phyloP scores from a whole-genome alignment of 2,113 vertebrate genomes.

The Helogale parvula region DNA sequence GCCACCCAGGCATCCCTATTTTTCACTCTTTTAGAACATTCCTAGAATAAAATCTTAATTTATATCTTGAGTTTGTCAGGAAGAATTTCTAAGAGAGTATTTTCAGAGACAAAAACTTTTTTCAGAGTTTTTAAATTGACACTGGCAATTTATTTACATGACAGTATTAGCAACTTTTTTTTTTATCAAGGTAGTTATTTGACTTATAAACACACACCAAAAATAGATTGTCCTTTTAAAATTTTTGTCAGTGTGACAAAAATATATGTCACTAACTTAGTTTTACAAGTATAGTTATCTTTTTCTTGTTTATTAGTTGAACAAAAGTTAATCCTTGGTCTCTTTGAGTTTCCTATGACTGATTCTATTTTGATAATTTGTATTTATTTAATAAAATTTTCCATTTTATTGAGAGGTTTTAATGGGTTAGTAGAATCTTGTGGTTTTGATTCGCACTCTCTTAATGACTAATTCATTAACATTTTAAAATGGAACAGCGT shows the following conservation, averaged over 20 bases:
- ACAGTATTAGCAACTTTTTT: background rate
- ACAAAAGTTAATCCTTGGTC: background rate
- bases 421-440: background rate
- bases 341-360: background rate
- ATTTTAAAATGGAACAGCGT: background rate
- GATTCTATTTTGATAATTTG: slow-evolving; percentile 1
- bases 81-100: background rate
- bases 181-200: background rate
- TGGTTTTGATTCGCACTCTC: background rate
- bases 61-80: background rate
- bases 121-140: background rate
- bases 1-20: too few species aligned
- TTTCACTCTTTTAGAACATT: background rate
- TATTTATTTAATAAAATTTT: background rate
- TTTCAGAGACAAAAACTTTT: background rate
- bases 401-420: background rate
- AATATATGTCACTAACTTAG: background rate
- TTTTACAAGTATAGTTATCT: background rate
- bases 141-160: background rate
- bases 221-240: background rate
- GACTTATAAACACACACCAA: background rate
- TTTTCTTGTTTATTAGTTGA: background rate
- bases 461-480: background rate
- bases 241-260: background rate
- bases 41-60: background rate